phyloP scores from a whole-genome alignment of 2,113 vertebrate species.

The Pluvialis apricaria region DNA sequence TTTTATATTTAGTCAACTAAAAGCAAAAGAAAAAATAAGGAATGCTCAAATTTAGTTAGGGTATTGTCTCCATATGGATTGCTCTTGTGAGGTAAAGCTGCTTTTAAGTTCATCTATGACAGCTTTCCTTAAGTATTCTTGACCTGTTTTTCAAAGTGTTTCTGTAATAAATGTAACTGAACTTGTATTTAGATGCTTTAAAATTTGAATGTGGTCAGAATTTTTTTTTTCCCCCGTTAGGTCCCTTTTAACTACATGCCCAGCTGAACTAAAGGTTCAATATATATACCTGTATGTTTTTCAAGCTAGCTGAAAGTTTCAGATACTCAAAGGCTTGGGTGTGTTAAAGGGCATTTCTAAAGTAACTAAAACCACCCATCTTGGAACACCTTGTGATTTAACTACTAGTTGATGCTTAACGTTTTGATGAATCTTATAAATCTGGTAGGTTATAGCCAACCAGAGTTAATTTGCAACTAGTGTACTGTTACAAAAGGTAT shows the following conservation, averaged over 20 bases:
- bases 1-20: not conserved
- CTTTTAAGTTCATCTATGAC: not conserved
- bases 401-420: not conserved
- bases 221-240: not conserved
- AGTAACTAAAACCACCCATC: not conserved
- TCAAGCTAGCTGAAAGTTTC: not conserved
- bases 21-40: not conserved
- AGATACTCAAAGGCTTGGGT: not conserved
- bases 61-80: not conserved
- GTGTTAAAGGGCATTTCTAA: not conserved
- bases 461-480: not conserved
- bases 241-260: not conserved
- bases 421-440: constrained; percentile 16
- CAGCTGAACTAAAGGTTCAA: not conserved
- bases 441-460: constrained; percentile 4
- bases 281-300: not conserved
- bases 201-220: not conserved
- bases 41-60: not conserved
- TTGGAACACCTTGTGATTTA: not conserved
- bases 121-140: not conserved
- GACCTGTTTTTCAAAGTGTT: not conserved
- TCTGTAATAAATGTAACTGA: not conserved
- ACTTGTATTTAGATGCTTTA: not conserved
- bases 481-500: constrained; percentile 8
- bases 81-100: not conserved